phyloP scores from a whole-genome alignment of 2,797 vertebrate species.

The Catharus ustulatus region DNA sequence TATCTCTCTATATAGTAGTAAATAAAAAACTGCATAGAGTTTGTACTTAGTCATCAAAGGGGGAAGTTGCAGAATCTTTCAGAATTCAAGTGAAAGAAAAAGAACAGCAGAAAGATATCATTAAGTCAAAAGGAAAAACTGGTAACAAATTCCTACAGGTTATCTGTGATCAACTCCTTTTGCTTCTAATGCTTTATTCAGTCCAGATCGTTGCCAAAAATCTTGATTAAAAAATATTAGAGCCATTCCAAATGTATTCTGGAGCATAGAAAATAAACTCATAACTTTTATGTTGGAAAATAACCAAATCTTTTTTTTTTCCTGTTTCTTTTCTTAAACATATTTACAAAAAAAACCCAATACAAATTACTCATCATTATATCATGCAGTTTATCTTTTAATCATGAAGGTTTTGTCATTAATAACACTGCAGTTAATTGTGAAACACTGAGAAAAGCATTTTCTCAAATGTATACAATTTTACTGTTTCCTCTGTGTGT shows the following conservation, averaged over 20 bases:
- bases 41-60: background rate
- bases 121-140: background rate
- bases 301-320: background rate
- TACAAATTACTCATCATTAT: background rate
- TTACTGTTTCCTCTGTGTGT: background rate
- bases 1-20: background rate
- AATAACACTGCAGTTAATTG: background rate
- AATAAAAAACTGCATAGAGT: background rate
- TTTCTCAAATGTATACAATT: background rate
- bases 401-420: background rate
- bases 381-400: background rate
- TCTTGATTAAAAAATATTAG: background rate
- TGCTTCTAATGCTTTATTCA: background rate
- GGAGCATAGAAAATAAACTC: background rate
- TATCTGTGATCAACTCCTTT: background rate
- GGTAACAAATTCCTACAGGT: background rate
- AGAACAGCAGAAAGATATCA: background rate
- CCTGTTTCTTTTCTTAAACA: background rate
- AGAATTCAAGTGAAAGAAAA: background rate
- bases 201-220: background rate
- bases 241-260: background rate
- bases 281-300: background rate
- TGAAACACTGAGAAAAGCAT: background rate
- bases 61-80: background rate
- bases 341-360: background rate